A percentile compares a stretch with the other conserved stretches of the same genome.
These are phyloP conservation scores for Arenaria interpres DNA, from an alignment of 2,113 vertebrate species.

Conservation along the genomic window DNA sequence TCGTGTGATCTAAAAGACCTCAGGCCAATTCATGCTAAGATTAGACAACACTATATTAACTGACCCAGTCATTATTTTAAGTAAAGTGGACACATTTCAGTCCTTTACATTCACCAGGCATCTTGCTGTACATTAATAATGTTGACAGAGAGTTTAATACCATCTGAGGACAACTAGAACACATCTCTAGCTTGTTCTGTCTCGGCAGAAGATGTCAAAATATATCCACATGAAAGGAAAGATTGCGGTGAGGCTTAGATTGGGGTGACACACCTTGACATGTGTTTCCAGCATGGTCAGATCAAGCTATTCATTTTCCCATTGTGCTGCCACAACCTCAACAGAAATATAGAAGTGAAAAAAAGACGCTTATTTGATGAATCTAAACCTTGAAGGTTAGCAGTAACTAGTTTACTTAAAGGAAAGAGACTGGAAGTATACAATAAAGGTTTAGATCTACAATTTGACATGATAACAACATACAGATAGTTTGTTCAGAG, in stretches of 20 bases:
- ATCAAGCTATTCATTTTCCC: not conserved
- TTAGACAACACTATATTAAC: not conserved
- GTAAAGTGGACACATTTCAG: not conserved
- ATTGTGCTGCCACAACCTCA: not conserved
- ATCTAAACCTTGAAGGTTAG: not conserved
- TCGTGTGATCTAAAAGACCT: not conserved
- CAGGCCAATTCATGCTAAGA: not conserved
- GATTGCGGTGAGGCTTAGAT: not conserved
- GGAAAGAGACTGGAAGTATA: not conserved
- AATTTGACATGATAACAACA: not conserved
- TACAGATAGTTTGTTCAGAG: not conserved
- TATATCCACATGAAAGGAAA: not conserved
- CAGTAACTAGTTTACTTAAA: not conserved
- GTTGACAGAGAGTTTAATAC: not conserved
- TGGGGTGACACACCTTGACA: not conserved
- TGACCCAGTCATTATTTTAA: not conserved
- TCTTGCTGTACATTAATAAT: not conserved
- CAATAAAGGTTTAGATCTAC: not conserved
- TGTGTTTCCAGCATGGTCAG: not conserved
- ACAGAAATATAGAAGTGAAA: not conserved
- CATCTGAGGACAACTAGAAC: not conserved
- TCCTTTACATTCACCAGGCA: not conserved
- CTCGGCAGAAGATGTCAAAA: not conserved
- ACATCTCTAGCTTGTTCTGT: not conserved
- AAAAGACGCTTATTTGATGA: not conserved